A percentile compares a stretch with the other conserved stretches of the same genome.
Evolutionary conservation across 2,113 vertebrate species (phyloP).

Genomic region (Craseonycteris thonglongyai): DNA sequence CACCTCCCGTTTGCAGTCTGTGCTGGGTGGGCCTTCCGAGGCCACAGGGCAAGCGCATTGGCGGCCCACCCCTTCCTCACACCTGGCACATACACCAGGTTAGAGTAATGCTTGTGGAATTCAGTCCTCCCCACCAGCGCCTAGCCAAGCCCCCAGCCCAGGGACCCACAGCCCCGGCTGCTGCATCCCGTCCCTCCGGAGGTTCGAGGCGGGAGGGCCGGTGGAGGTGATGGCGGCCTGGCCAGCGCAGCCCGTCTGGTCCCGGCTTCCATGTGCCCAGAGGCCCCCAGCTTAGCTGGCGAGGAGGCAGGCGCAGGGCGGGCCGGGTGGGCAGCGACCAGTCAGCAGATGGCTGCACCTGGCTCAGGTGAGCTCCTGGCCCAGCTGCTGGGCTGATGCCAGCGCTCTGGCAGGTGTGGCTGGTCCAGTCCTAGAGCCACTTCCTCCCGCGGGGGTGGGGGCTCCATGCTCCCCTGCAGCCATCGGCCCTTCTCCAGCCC

Average conservation of each 20-base stretch:
- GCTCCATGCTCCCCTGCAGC: background rate
- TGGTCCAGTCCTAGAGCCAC: background rate
- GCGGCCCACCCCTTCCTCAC: background rate
- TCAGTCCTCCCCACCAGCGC: background rate
- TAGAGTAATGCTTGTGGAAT: background rate
- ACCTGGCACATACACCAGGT: background rate
- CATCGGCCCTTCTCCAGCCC: background rate
- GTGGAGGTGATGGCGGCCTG: background rate
- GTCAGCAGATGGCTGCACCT: background rate
- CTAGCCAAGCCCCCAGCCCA: background rate
- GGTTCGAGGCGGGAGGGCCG: background rate
- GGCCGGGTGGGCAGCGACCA: background rate
- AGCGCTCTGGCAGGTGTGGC: background rate
- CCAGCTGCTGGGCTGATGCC: background rate
- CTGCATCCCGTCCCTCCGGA: background rate
- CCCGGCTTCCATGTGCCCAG: background rate
- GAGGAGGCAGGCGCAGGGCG: background rate
- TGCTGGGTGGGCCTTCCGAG: background rate
- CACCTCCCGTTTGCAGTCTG: background rate
- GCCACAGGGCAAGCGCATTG: background rate
- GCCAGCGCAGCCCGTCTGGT: background rate
- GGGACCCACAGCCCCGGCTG: too few species aligned
- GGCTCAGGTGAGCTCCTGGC: conserved; percentile 6
- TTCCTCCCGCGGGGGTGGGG: background rate
- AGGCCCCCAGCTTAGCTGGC: background rate